A percentile compares a stretch with the other conserved stretches of the same genome.
Evolutionary conservation across 64 coral and sea anemone species (phyloP).

Genomic region (Actinia equina): DNA sequence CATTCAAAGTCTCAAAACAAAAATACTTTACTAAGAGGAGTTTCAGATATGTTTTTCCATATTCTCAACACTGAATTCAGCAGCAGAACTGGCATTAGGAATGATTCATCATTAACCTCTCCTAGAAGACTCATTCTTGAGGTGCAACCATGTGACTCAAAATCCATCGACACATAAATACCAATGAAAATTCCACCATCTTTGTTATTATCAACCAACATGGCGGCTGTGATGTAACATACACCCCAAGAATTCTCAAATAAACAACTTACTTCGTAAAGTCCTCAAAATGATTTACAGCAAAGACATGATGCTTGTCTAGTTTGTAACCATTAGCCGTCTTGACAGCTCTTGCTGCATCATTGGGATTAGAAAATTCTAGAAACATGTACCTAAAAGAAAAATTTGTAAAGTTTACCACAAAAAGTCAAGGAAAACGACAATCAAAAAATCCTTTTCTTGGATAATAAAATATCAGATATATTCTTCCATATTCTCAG

Average conservation of each 20-base stretch:
- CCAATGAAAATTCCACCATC: too few relatives aligned
- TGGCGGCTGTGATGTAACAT: too few relatives aligned
- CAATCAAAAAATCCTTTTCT: neutral
- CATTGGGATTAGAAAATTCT: conserved; percentile 81
- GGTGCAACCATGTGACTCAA: too few relatives aligned
- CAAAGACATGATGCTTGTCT: conserved; percentile 98
- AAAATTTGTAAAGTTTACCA: neutral
- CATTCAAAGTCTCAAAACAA: too few relatives aligned
- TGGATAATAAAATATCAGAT: neutral
- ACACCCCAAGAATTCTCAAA: too few relatives aligned
- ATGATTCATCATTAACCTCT: conserved; percentile 41
- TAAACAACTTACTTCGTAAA: conserved; percentile 80
- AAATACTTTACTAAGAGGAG: too few relatives aligned
- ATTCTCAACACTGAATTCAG: conserved; percentile 78
- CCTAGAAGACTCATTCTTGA: too few relatives aligned
- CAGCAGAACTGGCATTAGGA: conserved; percentile 90
- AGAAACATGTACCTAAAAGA: conserved; percentile 93
- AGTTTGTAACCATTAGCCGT: conserved; percentile 99
- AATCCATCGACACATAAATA: too few relatives aligned
- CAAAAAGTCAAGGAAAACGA: too few relatives aligned
- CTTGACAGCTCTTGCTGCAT: conserved; percentile 90
- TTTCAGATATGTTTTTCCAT: conserved; percentile 38
- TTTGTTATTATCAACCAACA: too few relatives aligned
- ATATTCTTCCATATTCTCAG: conserved; percentile 59
- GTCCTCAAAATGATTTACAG: conserved; percentile 94